phyloP scores from a whole-genome alignment of 2,888 invertebrate species.

The Phorcus lineatus region DNA sequence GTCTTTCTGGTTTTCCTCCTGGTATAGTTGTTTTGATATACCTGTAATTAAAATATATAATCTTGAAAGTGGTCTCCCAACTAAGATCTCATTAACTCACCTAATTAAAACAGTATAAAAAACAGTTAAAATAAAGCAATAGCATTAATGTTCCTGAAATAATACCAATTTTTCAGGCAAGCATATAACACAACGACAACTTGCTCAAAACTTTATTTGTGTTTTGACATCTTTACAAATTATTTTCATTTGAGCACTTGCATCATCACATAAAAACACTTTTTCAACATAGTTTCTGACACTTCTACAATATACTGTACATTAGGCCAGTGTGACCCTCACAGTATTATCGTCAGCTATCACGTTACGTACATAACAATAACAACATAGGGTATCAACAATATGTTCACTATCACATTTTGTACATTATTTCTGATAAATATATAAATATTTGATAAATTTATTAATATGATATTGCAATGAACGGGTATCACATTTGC shows the following conservation, averaged over 20 bases:
- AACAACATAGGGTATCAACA: conserved; percentile 7
- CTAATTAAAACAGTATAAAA: no score
- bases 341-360: not conserved
- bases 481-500: no score
- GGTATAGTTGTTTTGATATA: no score
- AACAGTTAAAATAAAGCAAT: no score
- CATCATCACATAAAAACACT: conserved; percentile 1
- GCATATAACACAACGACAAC: no score
- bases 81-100: no score
- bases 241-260: conserved; percentile 9
- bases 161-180: no score
- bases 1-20: no score
- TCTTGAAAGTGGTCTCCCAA: no score
- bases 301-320: not conserved
- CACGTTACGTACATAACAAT: not conserved
- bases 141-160: no score
- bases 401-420: not conserved
- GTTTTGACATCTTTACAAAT: not conserved
- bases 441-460: not conserved
- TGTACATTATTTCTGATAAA: not conserved
- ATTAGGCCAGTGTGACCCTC: not conserved
- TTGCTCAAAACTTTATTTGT: conserved; percentile 15
- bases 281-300: not conserved
- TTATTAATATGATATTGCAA: no score
- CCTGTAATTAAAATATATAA: no score